A percentile compares a stretch with the other conserved stretches of the same genome.
Conservation (phyloP, 1,140 invertebrate genomes). For the Manduca sexta region DNA sequence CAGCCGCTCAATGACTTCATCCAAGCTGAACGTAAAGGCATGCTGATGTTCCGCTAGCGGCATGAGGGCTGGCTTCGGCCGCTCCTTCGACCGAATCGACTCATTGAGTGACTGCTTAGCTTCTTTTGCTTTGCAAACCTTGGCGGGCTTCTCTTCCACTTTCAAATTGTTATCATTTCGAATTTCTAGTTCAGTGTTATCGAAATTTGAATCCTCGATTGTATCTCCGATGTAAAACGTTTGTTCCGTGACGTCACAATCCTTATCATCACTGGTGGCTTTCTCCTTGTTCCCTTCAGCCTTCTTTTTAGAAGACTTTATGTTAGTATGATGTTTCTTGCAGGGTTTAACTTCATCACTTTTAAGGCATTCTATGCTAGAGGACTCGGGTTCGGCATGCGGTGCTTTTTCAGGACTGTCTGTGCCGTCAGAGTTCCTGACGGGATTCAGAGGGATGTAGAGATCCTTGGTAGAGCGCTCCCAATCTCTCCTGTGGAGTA, state of each 20-base stretch:
- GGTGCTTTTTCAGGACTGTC: conserved; percentile 14
- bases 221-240: conserved; percentile 50
- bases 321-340: conserved; percentile 62
- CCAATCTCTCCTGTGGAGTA: conserved; percentile 58
- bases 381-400: conserved; percentile 14
- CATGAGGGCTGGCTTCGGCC: conserved; percentile 24
- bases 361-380: conserved; percentile 9
- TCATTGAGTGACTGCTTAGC: conserved; percentile 56
- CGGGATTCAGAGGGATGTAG: conserved; percentile 47
- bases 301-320: conserved; percentile 51
- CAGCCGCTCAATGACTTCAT: conserved; percentile 24
- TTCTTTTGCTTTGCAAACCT: conserved; percentile 38
- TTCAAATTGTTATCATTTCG: no score
- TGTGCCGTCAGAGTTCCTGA: conserved; percentile 2
- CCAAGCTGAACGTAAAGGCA: conserved; percentile 25
- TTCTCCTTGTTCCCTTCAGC: background rate
- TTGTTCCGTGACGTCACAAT: conserved; percentile 41
- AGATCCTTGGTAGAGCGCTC: conserved; percentile 53
- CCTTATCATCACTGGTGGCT: conserved; percentile 38
- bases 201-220: background rate
- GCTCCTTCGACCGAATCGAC: conserved; percentile 41
- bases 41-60: conserved; percentile 33
- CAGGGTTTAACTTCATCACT: conserved; percentile 29
- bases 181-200: background rate
- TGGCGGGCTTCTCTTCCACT: conserved; percentile 1